Conservation (phyloP, 2,113 vertebrate species). For the Psilopsiagon aymara region DNA sequence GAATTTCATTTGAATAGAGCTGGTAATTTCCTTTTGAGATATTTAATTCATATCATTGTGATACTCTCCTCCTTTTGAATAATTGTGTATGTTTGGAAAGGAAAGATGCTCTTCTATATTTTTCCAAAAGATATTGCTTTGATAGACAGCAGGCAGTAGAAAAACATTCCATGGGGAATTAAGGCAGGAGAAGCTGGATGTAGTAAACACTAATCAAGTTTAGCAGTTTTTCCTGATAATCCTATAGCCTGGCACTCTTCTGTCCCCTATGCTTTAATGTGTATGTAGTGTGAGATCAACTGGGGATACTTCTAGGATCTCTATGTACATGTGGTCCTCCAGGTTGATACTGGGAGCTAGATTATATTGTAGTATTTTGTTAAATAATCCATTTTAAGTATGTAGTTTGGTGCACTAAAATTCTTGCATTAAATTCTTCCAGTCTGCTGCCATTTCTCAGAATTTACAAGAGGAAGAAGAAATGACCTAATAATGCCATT, state of each 20-base stretch:
- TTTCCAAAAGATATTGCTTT: neutral
- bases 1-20: neutral
- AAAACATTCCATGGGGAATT: neutral
- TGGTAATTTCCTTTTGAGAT: neutral
- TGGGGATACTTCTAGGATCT: neutral
- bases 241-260: neutral
- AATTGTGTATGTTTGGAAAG: neutral
- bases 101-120: neutral
- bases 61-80: neutral
- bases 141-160: neutral
- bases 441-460: neutral
- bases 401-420: neutral
- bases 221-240: neutral
- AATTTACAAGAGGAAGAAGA: neutral
- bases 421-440: neutral
- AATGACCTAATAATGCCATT: neutral
- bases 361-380: neutral
- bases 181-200: neutral
- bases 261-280: neutral
- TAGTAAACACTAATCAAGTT: neutral
- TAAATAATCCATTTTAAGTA: neutral
- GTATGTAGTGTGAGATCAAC: neutral
- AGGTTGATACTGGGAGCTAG: neutral
- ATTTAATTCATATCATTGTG: neutral
- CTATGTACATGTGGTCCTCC: neutral